phyloP scores from a whole-genome alignment of 1,140 invertebrate species.

The Trichonephila clavipes region DNA sequence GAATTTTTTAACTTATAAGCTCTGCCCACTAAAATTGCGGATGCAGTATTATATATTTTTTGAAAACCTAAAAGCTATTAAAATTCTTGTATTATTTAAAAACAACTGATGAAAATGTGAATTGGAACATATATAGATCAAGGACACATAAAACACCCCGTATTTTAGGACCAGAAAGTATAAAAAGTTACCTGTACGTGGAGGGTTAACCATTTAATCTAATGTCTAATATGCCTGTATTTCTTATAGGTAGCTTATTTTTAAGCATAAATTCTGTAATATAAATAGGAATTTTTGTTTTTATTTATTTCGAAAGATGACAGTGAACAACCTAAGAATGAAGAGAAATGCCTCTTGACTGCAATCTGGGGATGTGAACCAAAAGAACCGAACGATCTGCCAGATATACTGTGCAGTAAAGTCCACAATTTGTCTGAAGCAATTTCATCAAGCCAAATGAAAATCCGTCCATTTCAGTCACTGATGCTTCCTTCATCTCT shows the following conservation, averaged over 20 bases:
- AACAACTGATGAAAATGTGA: too few species aligned
- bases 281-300: background rate
- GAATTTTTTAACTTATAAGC: too few species aligned
- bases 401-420: slow-evolving; percentile 62
- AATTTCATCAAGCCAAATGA: slow-evolving; percentile 55
- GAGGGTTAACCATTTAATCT: too few species aligned
- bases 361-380: slow-evolving; percentile 64
- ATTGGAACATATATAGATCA: too few species aligned
- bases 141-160: too few species aligned
- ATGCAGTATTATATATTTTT: too few species aligned
- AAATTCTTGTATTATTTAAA: too few species aligned
- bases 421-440: slow-evolving; percentile 67
- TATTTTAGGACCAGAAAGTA: too few species aligned
- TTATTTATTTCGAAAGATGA: slow-evolving; percentile 1
- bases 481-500: slow-evolving; percentile 48
- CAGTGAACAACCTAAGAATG: background rate
- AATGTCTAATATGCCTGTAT: background rate
- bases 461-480: slow-evolving; percentile 72
- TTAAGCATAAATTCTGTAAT: background rate
- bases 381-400: background rate
- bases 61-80: too few species aligned
- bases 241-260: background rate
- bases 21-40: too few species aligned
- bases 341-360: slow-evolving; percentile 64
- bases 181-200: too few species aligned